Base-by-base conservation (phyloP, 2,113 vertebrate genomes). In the Salvelinus alpinus region DNA sequence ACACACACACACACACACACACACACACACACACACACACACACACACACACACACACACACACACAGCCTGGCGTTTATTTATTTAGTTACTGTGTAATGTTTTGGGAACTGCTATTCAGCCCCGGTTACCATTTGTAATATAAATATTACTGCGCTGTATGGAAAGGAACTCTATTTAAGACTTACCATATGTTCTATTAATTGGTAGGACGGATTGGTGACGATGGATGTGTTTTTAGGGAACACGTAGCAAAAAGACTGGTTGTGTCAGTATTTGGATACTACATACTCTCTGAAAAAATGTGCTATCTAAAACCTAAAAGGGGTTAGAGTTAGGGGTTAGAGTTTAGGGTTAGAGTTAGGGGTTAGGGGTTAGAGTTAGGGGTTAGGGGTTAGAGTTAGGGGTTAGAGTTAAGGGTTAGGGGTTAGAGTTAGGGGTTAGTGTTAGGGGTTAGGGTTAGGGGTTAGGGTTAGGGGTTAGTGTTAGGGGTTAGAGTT, bases 121-220 rank as follows among this genome's bases (percentile, higher is more conserved):
- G 74, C 85, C 74, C 72, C 38, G 84, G 81, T 89, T 84, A 86
- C 86, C 86, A 85, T 81, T 79, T 80, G 81, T 90, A 91, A 91
- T 91, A 87, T 93, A 93, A 93, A 93, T 91, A 93, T 87, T 86
- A 76, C 80, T 75, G 80, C 14, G 22, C 25, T 70, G 73, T 74
- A 86, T 88, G 84, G 87, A 90, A 88, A 87, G 82, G 84, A 86
- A 80, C 44, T 64, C 70, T 77, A 85, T 91, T 91, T 88, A 88
- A 90, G 85, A 80, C 81, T 78, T 84, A 85, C 85, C 88, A 88
- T 87, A 82, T 88, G 88, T 76, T 82, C 78, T 92, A 89, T 89
- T 92, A 89, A 89, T 84, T 75, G 74, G 74, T 86, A 82, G 64
- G 11, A 31, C 27, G 84, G 68, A 86, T 87, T 89, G 77, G 76